A percentile compares a stretch with the other conserved stretches of the same genome.
phyloP scores from a whole-genome alignment of 2,113 vertebrate species.

The Noturus placidus region DNA sequence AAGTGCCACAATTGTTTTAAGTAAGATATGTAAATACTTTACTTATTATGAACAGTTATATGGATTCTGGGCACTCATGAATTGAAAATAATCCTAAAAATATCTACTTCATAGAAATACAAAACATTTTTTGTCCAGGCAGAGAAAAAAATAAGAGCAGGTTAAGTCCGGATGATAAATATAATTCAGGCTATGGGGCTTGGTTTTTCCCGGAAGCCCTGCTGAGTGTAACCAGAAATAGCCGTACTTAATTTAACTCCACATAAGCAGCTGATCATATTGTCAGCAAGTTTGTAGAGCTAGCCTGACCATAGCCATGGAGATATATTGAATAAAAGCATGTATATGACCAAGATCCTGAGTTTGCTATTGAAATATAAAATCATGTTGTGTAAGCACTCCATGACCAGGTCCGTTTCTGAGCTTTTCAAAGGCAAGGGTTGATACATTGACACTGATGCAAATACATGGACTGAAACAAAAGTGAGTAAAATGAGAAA shows the following conservation, averaged over 20 bases:
- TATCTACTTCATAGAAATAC: background rate
- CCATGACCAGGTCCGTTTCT: background rate
- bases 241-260: conserved; percentile 22
- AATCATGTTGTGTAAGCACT: background rate
- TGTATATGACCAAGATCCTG: background rate
- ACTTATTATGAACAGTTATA: background rate
- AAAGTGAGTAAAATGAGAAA: background rate
- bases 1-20: conserved; percentile 2
- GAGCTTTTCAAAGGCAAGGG: background rate
- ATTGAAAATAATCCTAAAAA: conserved; percentile 5
- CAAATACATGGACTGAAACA: background rate
- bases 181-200: conserved; percentile 6
- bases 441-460: background rate
- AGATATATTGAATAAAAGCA: background rate
- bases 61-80: background rate
- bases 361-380: background rate
- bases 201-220: conserved; percentile 25
- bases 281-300: conserved; percentile 13
- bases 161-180: conserved; percentile 35
- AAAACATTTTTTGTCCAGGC: background rate
- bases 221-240: conserved; percentile 39
- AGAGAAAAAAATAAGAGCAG: conserved; percentile 16
- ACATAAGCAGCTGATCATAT: background rate
- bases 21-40: background rate
- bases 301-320: conserved; percentile 9